Evolutionary conservation across 2,797 vertebrate species (phyloP), one percentile per base, ranked within the genome.

Genomic region (Thripadectes ignobilis): DNA sequence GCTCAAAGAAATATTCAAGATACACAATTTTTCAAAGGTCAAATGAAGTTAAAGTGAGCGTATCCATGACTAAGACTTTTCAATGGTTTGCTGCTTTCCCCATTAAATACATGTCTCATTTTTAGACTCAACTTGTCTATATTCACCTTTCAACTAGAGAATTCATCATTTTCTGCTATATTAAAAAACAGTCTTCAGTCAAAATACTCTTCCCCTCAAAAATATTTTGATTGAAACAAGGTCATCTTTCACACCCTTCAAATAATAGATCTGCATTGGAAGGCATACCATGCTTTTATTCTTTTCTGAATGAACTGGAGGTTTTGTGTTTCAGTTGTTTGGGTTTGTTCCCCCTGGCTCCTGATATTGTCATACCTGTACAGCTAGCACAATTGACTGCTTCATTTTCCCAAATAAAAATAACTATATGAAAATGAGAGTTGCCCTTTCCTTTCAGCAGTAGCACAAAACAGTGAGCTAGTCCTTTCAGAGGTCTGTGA

Each of bases 21-120:
- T 10, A 62, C 69, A 88, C 73, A 57, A 21, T 57, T 78, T 89
- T 65, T 78, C 65, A 86, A 86, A 95, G 61, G 61, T 77, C 34
- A 45, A 49, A 46, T 1, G 3, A 82, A 62, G 71, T 68, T 79
- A 58, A 92, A 91, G 58, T 1, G 7, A 82, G 26, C 46, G 58
- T 72, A 78, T 24, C 30, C 14, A 38, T 41, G 29, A 39, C 34
- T 19, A 71, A 85, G 63, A 77, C 2, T 30, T 52, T 67, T 69
- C 41, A 80, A 6, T 74, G 14, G 29, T 69, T 67, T 72, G 20
- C 48, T 84, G 21, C 41, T 62, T 61, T 32, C 22, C 26, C 36
- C 41, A 9, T 69, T 93, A 69, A 85, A 91, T 51, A 51, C 13
- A 19, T 46, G 78, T 39, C 43, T 79, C 59, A 57, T 65, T 91